Conservation (phyloP, 2,888 invertebrate genomes). For the Carterocephalus palaemon region DNA sequence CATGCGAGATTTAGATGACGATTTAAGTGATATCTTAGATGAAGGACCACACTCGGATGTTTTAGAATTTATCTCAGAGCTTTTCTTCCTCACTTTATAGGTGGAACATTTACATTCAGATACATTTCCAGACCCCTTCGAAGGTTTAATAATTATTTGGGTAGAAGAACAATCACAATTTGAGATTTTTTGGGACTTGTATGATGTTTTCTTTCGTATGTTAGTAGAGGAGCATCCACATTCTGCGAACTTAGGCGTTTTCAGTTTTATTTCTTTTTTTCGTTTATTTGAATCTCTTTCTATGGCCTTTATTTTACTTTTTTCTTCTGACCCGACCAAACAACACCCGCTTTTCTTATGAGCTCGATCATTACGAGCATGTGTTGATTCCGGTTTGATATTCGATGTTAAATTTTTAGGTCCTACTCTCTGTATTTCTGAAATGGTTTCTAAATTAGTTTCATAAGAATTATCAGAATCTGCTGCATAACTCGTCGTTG, state of each 20-base stretch:
- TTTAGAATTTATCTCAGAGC: too few species aligned
- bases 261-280: neutral
- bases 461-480: neutral
- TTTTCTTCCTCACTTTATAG: too few species aligned
- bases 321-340: neutral
- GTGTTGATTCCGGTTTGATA: neutral
- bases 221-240: neutral
- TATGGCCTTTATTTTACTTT: neutral
- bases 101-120: slow-evolving; percentile 10
- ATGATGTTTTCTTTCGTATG: neutral
- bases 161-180: neutral
- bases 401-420: too few species aligned
- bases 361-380: neutral
- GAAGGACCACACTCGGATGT: too few species aligned
- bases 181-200: neutral
- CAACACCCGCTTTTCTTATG: slow-evolving; percentile 5
- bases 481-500: neutral
- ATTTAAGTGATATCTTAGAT: neutral
- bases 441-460: neutral
- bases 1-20: neutral
- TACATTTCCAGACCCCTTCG: neutral
- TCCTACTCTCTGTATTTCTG: too few species aligned
- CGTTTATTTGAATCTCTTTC: neutral
- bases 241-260: neutral
- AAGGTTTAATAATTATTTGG: neutral